Percentiles rank a stretch among this genome's conserved stretches.
phyloP scores from a whole-genome alignment of 2,888 invertebrate species.

The Stegophylla sp. region DNA sequence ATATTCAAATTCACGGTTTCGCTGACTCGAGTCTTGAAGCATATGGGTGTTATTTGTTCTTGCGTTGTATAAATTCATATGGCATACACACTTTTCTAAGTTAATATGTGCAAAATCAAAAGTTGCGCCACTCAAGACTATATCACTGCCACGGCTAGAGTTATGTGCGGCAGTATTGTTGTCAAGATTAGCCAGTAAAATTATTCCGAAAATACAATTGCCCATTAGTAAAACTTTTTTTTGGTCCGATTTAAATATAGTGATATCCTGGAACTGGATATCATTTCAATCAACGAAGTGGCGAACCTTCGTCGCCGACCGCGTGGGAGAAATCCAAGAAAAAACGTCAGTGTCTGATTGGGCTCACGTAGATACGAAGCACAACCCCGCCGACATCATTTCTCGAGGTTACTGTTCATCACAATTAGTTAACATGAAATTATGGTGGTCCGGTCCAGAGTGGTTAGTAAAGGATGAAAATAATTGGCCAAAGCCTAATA shows the following conservation, averaged over 20 bases:
- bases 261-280: conserved; percentile 38
- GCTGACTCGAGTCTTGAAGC: conserved; percentile 31
- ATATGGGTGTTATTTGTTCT: conserved; percentile 34
- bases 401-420: neutral
- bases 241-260: conserved; percentile 29
- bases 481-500: too few species aligned
- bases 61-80: neutral
- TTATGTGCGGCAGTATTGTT: conserved; percentile 43
- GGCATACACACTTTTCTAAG: too few species aligned
- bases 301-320: conserved; percentile 62
- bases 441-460: conserved; percentile 11
- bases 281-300: conserved; percentile 60
- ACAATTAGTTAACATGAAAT: neutral
- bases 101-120: conserved; percentile 48
- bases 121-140: conserved; percentile 48
- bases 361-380: neutral
- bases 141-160: conserved; percentile 42
- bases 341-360: neutral
- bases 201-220: neutral
- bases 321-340: conserved; percentile 61
- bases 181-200: neutral
- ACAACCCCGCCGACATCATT: neutral
- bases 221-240: neutral
- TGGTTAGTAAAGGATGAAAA: neutral
- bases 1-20: conserved; percentile 46